phyloP scores from a whole-genome alignment of 2,797 vertebrate genomes.

The Gallinago stenura region DNA sequence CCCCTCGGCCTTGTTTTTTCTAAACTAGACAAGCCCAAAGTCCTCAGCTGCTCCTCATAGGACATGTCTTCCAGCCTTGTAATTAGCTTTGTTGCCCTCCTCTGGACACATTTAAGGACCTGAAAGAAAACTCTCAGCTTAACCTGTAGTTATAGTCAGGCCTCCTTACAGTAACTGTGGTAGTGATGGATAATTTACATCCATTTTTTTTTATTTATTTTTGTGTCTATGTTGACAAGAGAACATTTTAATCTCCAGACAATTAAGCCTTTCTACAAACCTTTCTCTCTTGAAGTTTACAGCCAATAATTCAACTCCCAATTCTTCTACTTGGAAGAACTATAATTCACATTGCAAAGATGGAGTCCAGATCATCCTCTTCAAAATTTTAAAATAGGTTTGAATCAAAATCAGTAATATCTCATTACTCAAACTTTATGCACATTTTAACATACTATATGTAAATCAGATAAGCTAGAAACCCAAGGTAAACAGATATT shows the following conservation, averaged over 20 bases:
- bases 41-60: background rate
- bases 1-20: background rate
- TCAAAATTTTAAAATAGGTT: conserved; percentile 5
- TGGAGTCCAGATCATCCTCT: background rate
- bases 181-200: background rate
- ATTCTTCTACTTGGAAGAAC: background rate
- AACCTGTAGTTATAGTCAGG: background rate
- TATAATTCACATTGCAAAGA: background rate
- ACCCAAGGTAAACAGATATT: conserved; percentile 16
- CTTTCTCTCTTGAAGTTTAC: background rate
- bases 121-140: background rate
- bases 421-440: conserved; percentile 12
- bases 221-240: background rate
- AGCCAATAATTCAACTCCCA: background rate
- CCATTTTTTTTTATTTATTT: background rate
- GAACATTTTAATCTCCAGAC: background rate
- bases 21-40: background rate
- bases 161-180: background rate
- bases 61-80: background rate
- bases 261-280: background rate
- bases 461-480: conserved; percentile 37
- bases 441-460: conserved; percentile 9
- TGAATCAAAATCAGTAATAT: conserved; percentile 1
- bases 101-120: background rate
- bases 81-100: background rate